Percentiles rank a stretch among this genome's conserved stretches.
Conservation (phyloP, 2,113 vertebrate species). For the Thinocorus orbignyianus region DNA sequence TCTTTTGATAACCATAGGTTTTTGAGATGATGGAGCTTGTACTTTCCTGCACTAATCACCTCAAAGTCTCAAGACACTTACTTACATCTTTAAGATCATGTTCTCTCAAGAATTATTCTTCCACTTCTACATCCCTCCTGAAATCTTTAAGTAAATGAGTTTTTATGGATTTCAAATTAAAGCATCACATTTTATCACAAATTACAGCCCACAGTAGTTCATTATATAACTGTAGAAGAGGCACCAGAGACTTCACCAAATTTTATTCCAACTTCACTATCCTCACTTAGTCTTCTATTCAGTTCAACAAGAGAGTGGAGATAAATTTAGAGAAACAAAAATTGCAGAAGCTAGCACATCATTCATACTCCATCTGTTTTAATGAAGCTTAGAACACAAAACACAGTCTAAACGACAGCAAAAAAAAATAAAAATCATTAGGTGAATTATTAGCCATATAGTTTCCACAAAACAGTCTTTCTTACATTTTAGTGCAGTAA, state of each 20-base stretch:
- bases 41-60: background rate
- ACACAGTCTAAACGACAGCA: background rate
- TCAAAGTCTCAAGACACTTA: background rate
- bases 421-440: background rate
- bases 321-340: background rate
- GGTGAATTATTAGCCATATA: background rate
- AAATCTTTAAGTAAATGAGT: background rate
- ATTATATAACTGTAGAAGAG: background rate
- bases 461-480: background rate
- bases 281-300: background rate
- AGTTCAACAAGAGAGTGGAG: background rate
- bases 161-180: background rate
- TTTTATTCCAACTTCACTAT: background rate
- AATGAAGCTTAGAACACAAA: background rate
- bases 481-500: background rate
- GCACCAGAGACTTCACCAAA: background rate
- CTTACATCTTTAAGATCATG: background rate
- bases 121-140: background rate
- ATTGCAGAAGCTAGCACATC: background rate
- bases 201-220: background rate
- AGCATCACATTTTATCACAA: background rate
- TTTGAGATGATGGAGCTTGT: background rate
- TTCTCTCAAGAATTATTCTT: background rate
- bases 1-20: background rate
- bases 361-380: background rate